A percentile compares a stretch with the other conserved stretches of the same genome.
These are phyloP conservation scores for Chloroclysta siterata DNA, from an alignment of 2,888 invertebrate species.

Conservation along the genomic window DNA sequence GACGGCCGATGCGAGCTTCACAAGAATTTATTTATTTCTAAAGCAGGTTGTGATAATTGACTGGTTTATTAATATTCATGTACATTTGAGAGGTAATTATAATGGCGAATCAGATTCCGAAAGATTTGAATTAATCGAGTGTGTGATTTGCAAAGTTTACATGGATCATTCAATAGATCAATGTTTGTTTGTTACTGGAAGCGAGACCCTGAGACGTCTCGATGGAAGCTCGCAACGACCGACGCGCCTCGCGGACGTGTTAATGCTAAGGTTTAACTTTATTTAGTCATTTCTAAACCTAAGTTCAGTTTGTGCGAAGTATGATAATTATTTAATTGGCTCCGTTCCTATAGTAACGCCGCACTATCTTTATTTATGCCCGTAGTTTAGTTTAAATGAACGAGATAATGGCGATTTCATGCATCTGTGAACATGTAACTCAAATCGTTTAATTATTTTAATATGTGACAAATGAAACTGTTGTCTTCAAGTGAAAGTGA, in stretches of 20 bases:
- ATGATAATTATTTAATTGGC: constrained; percentile 69
- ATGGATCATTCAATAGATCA: constrained; percentile 27
- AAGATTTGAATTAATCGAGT: constrained; percentile 9
- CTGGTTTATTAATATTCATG: constrained; percentile 42
- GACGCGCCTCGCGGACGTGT: constrained; percentile 60
- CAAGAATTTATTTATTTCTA: constrained; percentile 37
- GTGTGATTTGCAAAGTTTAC: constrained; percentile 20
- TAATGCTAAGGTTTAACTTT: constrained; percentile 75
- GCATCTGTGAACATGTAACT: constrained; percentile 56
- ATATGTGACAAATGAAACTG: constrained; percentile 57
- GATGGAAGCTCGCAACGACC: constrained; percentile 41
- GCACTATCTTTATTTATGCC: constrained; percentile 77
- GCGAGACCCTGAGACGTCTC: constrained; percentile 21
- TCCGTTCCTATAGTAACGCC: constrained; percentile 79
- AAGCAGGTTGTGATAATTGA: constrained; percentile 59
- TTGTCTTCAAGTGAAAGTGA: constrained; percentile 47
- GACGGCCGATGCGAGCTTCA: constrained; percentile 47
- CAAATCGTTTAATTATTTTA: constrained; percentile 43
- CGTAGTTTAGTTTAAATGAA: constrained; percentile 65
- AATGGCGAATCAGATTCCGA: constrained; percentile 21
- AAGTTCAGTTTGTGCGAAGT: constrained; percentile 76
- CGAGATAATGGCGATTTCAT: constrained; percentile 64
- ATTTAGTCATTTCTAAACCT: constrained; percentile 80
- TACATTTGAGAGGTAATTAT: constrained; percentile 28
- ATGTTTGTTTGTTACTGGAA: constrained; percentile 21